Conservation (phyloP, 1,140 invertebrate genomes). For the Elymnias hypermnestra region DNA sequence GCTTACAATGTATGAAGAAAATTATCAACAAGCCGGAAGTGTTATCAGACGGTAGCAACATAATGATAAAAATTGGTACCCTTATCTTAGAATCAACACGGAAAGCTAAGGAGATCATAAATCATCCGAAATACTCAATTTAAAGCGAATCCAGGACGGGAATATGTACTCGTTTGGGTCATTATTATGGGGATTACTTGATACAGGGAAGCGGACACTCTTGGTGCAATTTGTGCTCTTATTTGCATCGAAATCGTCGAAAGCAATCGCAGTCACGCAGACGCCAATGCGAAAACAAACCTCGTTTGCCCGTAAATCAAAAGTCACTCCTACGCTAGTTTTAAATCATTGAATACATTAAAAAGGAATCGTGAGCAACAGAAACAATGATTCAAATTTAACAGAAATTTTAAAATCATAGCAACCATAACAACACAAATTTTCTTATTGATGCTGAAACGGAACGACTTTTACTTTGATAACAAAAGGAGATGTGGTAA, state of each 20-base stretch:
- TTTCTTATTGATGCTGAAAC: too few species aligned
- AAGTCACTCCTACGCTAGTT: slow-evolving; percentile 14
- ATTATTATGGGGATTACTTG: slow-evolving; percentile 49
- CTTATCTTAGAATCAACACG: slow-evolving; percentile 22
- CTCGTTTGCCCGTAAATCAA: slow-evolving; percentile 17
- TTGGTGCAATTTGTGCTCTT: slow-evolving; percentile 53
- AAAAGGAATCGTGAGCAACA: slow-evolving; percentile 10
- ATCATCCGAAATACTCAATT: slow-evolving; percentile 23
- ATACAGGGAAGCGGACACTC: slow-evolving; percentile 47
- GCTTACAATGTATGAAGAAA: slow-evolving; percentile 26
- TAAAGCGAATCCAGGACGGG: slow-evolving; percentile 12
- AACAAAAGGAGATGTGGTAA: too few species aligned
- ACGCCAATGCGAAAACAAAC: slow-evolving; percentile 32
- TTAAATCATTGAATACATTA: slow-evolving; percentile 15
- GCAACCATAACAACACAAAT: too few species aligned
- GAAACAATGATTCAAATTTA: neutral
- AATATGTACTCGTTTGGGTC: slow-evolving; percentile 40
- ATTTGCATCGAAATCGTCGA: slow-evolving; percentile 51
- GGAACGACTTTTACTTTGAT: too few species aligned
- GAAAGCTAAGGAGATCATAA: slow-evolving; percentile 52
- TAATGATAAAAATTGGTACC: slow-evolving; percentile 33
- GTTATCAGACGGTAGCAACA: slow-evolving; percentile 22
- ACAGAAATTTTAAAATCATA: too few species aligned
- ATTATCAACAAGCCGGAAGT: slow-evolving; percentile 19
- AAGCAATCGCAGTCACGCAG: slow-evolving; percentile 47